Percentiles rank a stretch among this genome's conserved stretches.
phyloP scores from a whole-genome alignment of 2,888 invertebrate species.

The Poecilobothrus nobilitatus region DNA sequence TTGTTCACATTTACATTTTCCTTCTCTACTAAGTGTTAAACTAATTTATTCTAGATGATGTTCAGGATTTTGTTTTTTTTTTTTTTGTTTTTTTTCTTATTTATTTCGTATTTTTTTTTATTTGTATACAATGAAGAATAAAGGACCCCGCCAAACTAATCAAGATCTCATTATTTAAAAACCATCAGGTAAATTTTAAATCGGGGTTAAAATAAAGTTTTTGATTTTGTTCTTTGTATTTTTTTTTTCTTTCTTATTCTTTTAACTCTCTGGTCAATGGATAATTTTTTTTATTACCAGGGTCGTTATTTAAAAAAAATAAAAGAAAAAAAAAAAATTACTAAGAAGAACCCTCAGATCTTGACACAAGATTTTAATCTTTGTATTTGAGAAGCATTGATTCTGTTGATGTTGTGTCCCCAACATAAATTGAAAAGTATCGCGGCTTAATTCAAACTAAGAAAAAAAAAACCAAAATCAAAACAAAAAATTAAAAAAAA shows the following conservation, averaged over 20 bases:
- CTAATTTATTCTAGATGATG: neutral
- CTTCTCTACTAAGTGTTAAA: neutral
- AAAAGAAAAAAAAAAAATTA: neutral
- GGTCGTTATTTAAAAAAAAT: neutral
- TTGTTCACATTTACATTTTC: no score
- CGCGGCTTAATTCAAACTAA: neutral
- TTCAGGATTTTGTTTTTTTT: neutral
- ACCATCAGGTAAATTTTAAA: neutral
- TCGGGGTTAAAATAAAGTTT: neutral
- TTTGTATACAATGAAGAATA: neutral
- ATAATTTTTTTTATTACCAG: neutral
- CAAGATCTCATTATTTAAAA: conserved; percentile 6
- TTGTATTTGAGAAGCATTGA: neutral
- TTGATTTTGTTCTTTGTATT: neutral
- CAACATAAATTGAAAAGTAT: neutral
- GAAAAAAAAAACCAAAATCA: neutral
- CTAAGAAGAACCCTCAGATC: neutral
- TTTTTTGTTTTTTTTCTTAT: neutral
- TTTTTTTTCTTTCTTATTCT: neutral
- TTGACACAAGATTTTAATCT: conserved; percentile 4
- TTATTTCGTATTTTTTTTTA: neutral
- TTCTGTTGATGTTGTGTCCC: neutral
- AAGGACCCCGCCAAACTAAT: neutral
- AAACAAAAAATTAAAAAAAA: neutral
- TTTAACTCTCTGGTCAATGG: no score